Conservation (phyloP, 2,797 vertebrate genomes). For the Helicolenus hilgendorfi region DNA sequence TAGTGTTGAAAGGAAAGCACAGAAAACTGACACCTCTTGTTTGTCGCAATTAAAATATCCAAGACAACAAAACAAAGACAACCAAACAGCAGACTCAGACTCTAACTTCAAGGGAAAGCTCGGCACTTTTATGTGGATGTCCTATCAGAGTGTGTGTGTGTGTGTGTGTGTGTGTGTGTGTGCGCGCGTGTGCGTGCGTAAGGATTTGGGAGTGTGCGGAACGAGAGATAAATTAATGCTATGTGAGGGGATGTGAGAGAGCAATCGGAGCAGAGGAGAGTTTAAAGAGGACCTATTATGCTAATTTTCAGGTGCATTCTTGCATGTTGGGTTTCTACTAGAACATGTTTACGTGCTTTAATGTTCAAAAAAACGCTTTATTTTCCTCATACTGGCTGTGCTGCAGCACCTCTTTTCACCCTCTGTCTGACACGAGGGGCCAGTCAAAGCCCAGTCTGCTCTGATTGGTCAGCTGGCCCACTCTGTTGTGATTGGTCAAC, state of each 20-base stretch:
- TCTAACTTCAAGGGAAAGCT: background rate
- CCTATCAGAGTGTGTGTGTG: no score
- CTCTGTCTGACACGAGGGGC: no score
- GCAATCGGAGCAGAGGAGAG: background rate
- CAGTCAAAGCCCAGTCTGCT: background rate
- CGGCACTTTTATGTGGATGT: background rate
- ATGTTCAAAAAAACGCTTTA: no score
- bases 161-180: no score
- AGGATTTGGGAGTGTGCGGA: background rate
- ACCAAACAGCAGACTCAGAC: background rate
- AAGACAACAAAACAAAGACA: constrained; percentile 10
- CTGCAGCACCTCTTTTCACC: no score
- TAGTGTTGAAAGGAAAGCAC: background rate
- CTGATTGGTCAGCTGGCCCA: background rate
- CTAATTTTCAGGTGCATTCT: no score
- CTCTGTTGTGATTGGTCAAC: background rate
- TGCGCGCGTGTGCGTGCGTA: background rate
- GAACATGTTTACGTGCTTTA: no score
- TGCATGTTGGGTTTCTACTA: no score
- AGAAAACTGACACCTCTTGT: background rate
- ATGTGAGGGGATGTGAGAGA: background rate
- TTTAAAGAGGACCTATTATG: background rate
- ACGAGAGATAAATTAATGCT: background rate
- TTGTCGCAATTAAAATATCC: background rate
- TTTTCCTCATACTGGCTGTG: no score